Conservation (phyloP, 2,113 vertebrate genomes). For the Hippocampus barbouri region DNA sequence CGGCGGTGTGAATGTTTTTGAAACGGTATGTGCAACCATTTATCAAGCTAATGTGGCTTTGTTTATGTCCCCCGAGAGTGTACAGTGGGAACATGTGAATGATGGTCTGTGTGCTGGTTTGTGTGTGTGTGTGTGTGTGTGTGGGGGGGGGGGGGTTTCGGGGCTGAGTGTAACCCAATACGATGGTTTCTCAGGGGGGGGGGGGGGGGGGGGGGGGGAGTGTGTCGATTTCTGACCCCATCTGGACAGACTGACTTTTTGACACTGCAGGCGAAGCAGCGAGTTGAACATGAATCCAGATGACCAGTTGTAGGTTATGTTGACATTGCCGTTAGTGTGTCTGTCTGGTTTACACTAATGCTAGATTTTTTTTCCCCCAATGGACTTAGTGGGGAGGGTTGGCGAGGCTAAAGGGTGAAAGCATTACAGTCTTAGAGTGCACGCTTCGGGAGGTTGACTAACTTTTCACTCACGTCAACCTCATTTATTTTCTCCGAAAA, state of each 20-base stretch:
- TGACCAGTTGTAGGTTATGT: conserved; percentile 27
- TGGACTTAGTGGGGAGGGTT: neutral
- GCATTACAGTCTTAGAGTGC: neutral
- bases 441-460: neutral
- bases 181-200: conserved; percentile 16
- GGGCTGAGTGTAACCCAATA: conserved; percentile 39
- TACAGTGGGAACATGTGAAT: conserved; percentile 8
- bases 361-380: neutral
- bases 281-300: conserved; percentile 38
- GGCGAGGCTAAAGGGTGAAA: neutral
- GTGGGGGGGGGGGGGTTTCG: neutral
- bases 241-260: conserved; percentile 43
- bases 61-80: conserved; percentile 9
- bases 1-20: conserved; percentile 4
- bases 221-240: conserved; percentile 43
- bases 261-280: conserved; percentile 30
- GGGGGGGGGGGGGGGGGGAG: conserved; percentile 10
- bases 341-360: neutral
- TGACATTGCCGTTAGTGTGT: neutral
- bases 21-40: conserved; percentile 3
- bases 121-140: conserved; percentile 9
- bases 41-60: conserved; percentile 4
- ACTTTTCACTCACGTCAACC: no score
- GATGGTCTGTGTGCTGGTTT: neutral
- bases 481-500: neutral